phyloP scores from a whole-genome alignment of 2,113 vertebrate genomes.

The Aythya baeri region DNA sequence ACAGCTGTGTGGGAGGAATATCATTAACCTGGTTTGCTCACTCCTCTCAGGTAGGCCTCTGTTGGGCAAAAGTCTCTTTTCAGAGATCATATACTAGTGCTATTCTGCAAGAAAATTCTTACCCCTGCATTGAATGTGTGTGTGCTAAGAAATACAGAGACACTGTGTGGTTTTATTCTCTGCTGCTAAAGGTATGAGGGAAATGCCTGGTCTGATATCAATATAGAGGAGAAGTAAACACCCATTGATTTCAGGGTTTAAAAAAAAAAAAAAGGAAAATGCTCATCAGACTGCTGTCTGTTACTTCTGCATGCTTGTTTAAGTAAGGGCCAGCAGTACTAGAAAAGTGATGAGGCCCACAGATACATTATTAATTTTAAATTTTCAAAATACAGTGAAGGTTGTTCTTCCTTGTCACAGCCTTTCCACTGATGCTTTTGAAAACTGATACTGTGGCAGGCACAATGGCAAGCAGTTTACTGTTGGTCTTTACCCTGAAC shows the following conservation, averaged over 20 bases:
- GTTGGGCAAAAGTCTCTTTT: background rate
- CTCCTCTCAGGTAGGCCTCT: background rate
- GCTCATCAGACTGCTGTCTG: background rate
- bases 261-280: background rate
- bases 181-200: background rate
- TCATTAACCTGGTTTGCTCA: background rate
- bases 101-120: background rate
- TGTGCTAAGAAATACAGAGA: background rate
- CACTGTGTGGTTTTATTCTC: background rate
- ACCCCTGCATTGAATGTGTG: background rate
- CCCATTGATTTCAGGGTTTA: too few species aligned
- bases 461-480: background rate
- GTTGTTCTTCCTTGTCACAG: fast-evolving
- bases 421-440: background rate
- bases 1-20: background rate
- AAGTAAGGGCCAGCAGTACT: background rate
- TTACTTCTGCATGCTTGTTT: background rate
- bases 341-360: background rate
- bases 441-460: background rate
- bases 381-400: background rate
- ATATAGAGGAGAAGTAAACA: background rate
- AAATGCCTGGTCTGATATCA: background rate
- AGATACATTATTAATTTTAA: background rate
- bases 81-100: background rate
- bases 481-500: background rate